These are phyloP conservation scores for Autographa pulchrina DNA, from an alignment of 2,888 invertebrate genomes.

Conservation along the genomic window DNA sequence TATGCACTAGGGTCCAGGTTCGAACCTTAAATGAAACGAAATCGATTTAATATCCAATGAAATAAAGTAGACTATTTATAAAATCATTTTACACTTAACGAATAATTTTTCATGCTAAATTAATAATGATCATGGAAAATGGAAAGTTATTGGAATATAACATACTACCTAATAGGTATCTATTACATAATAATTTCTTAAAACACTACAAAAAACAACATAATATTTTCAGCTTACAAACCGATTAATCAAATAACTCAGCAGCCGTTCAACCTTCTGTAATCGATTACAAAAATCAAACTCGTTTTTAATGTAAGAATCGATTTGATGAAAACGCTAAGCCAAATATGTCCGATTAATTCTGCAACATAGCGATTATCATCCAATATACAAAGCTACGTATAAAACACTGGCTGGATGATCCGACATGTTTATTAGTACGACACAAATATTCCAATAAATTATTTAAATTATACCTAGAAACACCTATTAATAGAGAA, in stretches of 20 bases:
- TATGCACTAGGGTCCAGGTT: neutral
- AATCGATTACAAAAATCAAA: slow-evolving; percentile 35
- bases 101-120: too few relatives aligned
- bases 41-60: too few relatives aligned
- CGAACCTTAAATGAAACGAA: too few relatives aligned
- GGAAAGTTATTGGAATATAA: neutral
- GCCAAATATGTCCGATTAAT: slow-evolving; percentile 66
- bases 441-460: slow-evolving; percentile 71
- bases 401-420: slow-evolving; percentile 55
- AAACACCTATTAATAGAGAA: slow-evolving; percentile 69
- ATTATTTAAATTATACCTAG: slow-evolving; percentile 74
- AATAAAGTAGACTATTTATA: too few relatives aligned
- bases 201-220: neutral
- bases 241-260: slow-evolving; percentile 33
- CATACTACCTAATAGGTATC: too few relatives aligned
- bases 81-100: too few relatives aligned
- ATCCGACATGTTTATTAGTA: slow-evolving; percentile 77
- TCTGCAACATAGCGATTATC: slow-evolving; percentile 68
- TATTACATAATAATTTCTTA: neutral
- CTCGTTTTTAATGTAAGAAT: slow-evolving; percentile 49
- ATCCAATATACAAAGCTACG: slow-evolving; percentile 67
- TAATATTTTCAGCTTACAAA: slow-evolving; percentile 13
- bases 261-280: slow-evolving; percentile 30
- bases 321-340: slow-evolving; percentile 39
- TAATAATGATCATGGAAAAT: neutral